Base-by-base conservation (phyloP, 2,888 invertebrate genomes). In the Ctenicera cuprea region DNA sequence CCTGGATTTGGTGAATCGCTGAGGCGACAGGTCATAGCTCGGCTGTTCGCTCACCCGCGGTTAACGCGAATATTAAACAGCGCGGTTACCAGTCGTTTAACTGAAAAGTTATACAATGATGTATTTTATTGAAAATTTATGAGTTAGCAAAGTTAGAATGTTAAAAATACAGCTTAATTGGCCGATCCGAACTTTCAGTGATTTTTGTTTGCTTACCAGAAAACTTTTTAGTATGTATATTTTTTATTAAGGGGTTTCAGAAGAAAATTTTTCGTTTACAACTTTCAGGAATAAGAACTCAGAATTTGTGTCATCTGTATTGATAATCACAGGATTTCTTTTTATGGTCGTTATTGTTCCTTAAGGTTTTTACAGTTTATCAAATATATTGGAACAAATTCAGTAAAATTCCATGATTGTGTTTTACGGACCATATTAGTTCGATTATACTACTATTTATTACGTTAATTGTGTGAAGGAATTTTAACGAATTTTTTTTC, bases 21-120 rank as follows among this genome's bases (percentile, higher is more conserved):
- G 73, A 73, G 74, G 71, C 71, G 74, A 71, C 62, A 74, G 71
- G 74, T 71, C 70, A 71, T 71, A 71, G 67, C 64, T 64, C 52
- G 33, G 30, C 37, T 74, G 70, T 63, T 61, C 57, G 57, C 45
- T 74, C 71, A 70, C 54, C 71, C 66, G 71, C 71, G 48, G 37
- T 66, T 71, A 74, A 71, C 66, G 59, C 64, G 69, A 73, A 73
- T 73, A 73, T 73, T 69, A 73, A 73, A 73, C 63, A 52, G 63
- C 30, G 41, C 26, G 67, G 63, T 68, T 63, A 50, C 61, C 43
- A 41, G 16, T 67, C 66, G 50, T 62, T 72, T 62, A 20, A 52
- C 65, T 48, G 72, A 63, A 63, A 70, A 70, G 14, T 70, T 70
- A 62, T 62, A 22, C 61, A 43, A 43, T 63, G 54, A 64, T 64